phyloP scores from a whole-genome alignment of 2,113 vertebrate species.

The Platichthys flesus region DNA sequence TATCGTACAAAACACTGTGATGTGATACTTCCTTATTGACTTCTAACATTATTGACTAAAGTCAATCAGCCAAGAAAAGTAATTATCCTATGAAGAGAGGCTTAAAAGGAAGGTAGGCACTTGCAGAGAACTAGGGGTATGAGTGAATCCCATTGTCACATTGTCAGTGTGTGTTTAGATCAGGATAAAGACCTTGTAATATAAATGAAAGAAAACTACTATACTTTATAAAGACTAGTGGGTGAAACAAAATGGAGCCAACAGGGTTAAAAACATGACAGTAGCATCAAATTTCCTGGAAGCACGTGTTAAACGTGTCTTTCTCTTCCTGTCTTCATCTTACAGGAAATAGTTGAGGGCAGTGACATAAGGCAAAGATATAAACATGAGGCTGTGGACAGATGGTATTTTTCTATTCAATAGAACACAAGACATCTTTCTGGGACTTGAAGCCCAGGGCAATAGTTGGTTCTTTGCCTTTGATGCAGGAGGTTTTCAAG shows the following conservation, averaged over 20 bases:
- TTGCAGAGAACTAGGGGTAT: neutral
- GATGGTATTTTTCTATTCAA: neutral
- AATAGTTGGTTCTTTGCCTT: neutral
- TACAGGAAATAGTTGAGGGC: neutral
- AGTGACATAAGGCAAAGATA: neutral
- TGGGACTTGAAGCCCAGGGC: neutral
- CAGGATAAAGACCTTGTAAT: neutral
- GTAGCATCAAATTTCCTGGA: no score
- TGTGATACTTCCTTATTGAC: neutral
- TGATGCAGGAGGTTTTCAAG: no score
- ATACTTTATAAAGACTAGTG: neutral
- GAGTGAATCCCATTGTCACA: neutral
- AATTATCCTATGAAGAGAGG: neutral
- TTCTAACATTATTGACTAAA: neutral
- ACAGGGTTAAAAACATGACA: no score
- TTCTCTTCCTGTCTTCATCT: neutral
- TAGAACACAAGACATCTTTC: neutral
- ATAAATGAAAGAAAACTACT: neutral
- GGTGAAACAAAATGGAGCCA: no score
- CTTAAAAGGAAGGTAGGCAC: neutral
- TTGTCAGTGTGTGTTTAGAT: neutral
- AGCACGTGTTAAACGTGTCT: neutral
- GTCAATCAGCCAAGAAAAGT: neutral
- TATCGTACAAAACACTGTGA: neutral
- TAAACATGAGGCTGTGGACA: neutral